These are phyloP conservation scores for Chymomyza procnemis DNA, from an alignment of 2,888 invertebrate species.

Conservation along the genomic window DNA sequence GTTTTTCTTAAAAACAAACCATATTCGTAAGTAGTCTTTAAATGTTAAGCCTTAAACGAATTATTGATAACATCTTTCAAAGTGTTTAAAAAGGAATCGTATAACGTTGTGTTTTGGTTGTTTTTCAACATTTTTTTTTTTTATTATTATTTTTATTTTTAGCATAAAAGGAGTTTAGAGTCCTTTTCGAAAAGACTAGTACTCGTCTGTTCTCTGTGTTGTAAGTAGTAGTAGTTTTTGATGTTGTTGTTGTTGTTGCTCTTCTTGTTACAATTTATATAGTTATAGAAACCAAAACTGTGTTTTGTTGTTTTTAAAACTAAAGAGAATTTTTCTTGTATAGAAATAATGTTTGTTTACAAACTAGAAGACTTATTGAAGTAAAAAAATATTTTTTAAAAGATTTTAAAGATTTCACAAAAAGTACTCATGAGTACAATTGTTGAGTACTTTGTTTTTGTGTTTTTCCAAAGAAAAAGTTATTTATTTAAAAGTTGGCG, in stretches of 20 bases:
- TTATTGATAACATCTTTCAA: conserved; percentile 8
- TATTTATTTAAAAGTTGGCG: conserved; percentile 29
- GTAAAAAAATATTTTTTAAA: conserved; percentile 32
- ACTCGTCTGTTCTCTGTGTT: conserved; percentile 38
- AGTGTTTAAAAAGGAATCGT: conserved; percentile 58
- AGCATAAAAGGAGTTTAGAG: conserved; percentile 73
- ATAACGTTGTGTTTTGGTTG: conserved; percentile 63
- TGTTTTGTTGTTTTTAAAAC: conserved; percentile 47
- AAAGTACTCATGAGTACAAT: too few species aligned
- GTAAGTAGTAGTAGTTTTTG: conserved; percentile 18
- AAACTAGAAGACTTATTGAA: conserved; percentile 44
- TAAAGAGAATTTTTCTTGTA: conserved; percentile 36
- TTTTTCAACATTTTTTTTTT: conserved; percentile 38
- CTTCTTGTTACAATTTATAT: conserved; percentile 9
- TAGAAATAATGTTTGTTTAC: conserved; percentile 28
- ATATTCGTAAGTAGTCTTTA: conserved; percentile 30
- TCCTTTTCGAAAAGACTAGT: conserved; percentile 78
- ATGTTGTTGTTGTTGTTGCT: conserved; percentile 18
- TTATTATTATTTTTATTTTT: conserved; percentile 37
- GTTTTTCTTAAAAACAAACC: neutral
- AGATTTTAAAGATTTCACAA: conserved; percentile 1
- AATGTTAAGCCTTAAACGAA: conserved; percentile 42
- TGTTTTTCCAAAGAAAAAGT: conserved; percentile 31
- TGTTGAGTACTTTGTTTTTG: neutral
- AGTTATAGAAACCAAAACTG: conserved; percentile 48